Conservation (phyloP, 2,888 invertebrate species). For the Ganaspis brasiliensis region DNA sequence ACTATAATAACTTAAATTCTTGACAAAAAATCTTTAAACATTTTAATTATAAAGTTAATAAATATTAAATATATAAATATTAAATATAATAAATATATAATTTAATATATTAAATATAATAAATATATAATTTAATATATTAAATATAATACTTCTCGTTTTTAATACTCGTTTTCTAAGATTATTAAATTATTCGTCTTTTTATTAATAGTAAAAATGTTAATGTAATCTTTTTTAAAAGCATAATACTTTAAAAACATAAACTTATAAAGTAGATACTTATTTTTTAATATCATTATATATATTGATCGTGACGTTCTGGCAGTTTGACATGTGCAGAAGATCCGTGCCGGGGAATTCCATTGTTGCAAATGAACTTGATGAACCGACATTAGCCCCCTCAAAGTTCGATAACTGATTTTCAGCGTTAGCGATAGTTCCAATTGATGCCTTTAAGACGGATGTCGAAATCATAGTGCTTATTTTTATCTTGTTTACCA, state of each 20-base stretch:
- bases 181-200: too few relatives aligned
- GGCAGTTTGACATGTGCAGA: background rate
- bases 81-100: too few relatives aligned
- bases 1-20: background rate
- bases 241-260: background rate
- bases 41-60: background rate
- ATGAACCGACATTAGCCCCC: constrained; percentile 52
- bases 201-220: too few relatives aligned
- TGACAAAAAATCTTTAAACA: background rate
- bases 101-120: too few relatives aligned
- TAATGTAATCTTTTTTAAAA: too few relatives aligned
- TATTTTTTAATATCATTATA: background rate
- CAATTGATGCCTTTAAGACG: constrained; percentile 52
- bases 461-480: background rate
- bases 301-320: background rate
- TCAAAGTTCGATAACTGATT: constrained; percentile 47
- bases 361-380: constrained; percentile 42
- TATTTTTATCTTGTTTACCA: constrained; percentile 14
- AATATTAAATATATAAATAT: background rate
- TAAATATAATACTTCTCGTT: too few relatives aligned
- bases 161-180: background rate
- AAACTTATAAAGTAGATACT: background rate
- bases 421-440: constrained; percentile 12
- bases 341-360: background rate
- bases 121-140: too few relatives aligned